Evolutionary conservation across 2,888 invertebrate species (phyloP).

Genomic region (Gordius sp.): DNA sequence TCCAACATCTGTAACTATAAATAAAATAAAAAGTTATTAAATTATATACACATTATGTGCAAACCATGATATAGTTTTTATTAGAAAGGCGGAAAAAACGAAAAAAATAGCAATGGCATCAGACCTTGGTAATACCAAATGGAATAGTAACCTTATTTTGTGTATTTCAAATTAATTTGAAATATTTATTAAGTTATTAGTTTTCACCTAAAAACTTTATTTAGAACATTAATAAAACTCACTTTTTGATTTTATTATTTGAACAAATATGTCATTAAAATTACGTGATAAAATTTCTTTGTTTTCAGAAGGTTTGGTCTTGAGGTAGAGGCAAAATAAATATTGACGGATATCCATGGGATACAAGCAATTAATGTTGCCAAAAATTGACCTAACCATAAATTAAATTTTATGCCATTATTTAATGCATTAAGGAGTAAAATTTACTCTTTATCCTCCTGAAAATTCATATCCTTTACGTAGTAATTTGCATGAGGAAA

Average conservation of each 20-base stretch:
- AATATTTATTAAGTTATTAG: too few species aligned
- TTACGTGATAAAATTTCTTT: slow-evolving; percentile 5
- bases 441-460: slow-evolving; percentile 19
- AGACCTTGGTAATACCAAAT: too few species aligned
- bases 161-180: too few species aligned
- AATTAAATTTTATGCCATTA: slow-evolving; percentile 15
- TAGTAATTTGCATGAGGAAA: slow-evolving; percentile 70
- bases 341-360: slow-evolving; percentile 74
- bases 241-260: too few species aligned
- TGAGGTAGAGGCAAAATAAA: slow-evolving; percentile 63
- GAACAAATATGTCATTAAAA: too few species aligned
- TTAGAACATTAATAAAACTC: too few species aligned
- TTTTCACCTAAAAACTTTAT: too few species aligned
- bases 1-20: slow-evolving; percentile 36
- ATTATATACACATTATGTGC: too few species aligned
- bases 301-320: slow-evolving; percentile 33
- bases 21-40: neutral
- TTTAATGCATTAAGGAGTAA: neutral
- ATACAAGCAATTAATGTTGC: slow-evolving; percentile 38
- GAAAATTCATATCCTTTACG: slow-evolving; percentile 30
- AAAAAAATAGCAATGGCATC: too few species aligned
- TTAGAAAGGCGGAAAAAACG: too few species aligned
- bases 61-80: too few species aligned
- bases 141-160: too few species aligned
- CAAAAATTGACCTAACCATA: slow-evolving; percentile 26